Evolutionary conservation across 2,888 invertebrate genomes (phyloP).

Genomic region (Drosophila affinis): DNA sequence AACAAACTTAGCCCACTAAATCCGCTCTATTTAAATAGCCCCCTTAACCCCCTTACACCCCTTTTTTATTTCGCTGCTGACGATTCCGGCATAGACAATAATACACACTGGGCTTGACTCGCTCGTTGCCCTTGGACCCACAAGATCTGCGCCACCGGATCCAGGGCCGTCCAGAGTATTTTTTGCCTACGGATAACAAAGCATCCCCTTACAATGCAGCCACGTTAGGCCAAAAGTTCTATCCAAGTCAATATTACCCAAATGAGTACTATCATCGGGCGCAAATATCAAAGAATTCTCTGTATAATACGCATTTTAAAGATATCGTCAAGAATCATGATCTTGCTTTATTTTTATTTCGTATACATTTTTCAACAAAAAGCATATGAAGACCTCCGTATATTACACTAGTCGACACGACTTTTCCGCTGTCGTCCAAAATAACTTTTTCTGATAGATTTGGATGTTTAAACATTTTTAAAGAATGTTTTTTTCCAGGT

Average conservation of each 20-base stretch:
- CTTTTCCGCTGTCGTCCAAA: too few relatives aligned
- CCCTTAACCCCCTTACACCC: too few relatives aligned
- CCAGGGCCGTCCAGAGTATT: not conserved
- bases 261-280: slow-evolving; percentile 5
- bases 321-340: not conserved
- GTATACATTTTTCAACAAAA: not conserved
- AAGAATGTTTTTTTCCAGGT: too few relatives aligned
- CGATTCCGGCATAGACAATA: too few relatives aligned
- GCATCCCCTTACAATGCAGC: not conserved
- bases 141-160: slow-evolving; percentile 23
- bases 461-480: too few relatives aligned
- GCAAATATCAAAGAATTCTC: not conserved
- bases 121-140: not conserved
- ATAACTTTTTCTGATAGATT: too few relatives aligned
- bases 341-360: not conserved
- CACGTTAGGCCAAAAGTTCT: not conserved
- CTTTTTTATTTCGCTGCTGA: too few relatives aligned
- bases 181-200: not conserved
- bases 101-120: not conserved
- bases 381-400: too few relatives aligned
- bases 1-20: too few relatives aligned
- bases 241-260: not conserved
- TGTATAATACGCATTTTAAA: not conserved
- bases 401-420: too few relatives aligned
- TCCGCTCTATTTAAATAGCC: too few relatives aligned